Evolutionary conservation across 2,113 vertebrate species (phyloP).

Genomic region (Tiliqua scincoides): DNA sequence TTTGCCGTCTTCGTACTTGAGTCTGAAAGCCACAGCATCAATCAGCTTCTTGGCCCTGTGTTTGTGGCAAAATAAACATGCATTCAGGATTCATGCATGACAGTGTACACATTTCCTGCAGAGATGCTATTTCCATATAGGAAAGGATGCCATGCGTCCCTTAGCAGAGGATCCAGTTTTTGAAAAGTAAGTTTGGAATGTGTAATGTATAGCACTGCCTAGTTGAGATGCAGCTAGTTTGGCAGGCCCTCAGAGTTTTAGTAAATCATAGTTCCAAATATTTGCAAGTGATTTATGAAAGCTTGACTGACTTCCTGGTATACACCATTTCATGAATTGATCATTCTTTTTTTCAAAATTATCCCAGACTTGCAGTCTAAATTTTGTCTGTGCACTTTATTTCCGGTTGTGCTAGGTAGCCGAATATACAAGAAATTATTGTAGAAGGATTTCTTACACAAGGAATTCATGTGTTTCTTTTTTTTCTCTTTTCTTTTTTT

Average conservation of each 20-base stretch:
- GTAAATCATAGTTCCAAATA: background rate
- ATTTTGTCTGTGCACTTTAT: background rate
- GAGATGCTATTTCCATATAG: background rate
- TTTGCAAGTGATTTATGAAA: background rate
- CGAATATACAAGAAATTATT: no score
- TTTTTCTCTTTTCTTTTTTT: background rate
- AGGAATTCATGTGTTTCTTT: background rate
- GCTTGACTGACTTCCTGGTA: background rate
- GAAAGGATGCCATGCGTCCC: background rate
- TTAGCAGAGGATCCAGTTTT: background rate
- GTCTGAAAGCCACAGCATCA: background rate
- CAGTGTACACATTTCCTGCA: background rate
- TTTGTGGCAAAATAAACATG: background rate
- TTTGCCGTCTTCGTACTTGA: background rate
- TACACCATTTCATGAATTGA: background rate
- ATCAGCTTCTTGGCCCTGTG: background rate
- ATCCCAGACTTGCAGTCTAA: background rate
- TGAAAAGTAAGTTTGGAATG: background rate
- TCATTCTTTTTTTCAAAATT: background rate
- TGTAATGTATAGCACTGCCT: background rate
- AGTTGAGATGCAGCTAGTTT: background rate
- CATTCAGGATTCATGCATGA: background rate
- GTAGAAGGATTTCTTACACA: background rate
- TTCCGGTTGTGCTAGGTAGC: background rate
- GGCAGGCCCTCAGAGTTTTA: background rate